A percentile compares a stretch with the other conserved stretches of the same genome.
phyloP scores from a whole-genome alignment of 2,113 vertebrate genomes.

The Butorides virescens region DNA sequence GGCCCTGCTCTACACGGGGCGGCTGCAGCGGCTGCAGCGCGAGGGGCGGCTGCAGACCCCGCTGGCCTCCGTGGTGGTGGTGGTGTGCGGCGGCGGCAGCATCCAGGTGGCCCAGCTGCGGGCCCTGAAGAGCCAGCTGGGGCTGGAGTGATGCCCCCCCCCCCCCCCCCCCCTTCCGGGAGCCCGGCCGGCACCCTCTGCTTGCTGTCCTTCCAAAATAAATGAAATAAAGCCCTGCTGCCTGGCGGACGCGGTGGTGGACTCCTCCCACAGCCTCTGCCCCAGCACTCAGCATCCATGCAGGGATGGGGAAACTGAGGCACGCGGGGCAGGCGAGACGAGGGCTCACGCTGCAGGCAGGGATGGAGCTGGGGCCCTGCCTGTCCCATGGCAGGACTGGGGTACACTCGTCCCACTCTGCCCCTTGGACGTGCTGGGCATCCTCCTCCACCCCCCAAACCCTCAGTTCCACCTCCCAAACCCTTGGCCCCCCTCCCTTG shows the following conservation, averaged over 20 bases:
- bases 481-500: neutral
- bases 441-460: fast-evolving
- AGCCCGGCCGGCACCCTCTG: fast-evolving
- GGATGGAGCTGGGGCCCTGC: neutral
- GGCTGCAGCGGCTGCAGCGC: constrained; percentile 77
- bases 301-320: constrained; percentile 6
- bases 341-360: neutral
- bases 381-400: neutral
- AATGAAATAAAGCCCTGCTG: neutral
- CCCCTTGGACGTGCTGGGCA: fast-evolving
- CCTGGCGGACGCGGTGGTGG: fast-evolving
- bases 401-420: fast-evolving
- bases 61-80: constrained; percentile 76
- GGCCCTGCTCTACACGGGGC: constrained; percentile 82
- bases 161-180: no score
- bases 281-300: fast-evolving
- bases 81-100: constrained; percentile 88
- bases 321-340: fast-evolving
- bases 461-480: neutral
- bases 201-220: neutral
- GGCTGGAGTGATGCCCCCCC: neutral
- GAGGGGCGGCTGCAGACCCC: constrained; percentile 73
- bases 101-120: constrained; percentile 76
- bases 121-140: constrained; percentile 79
- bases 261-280: neutral